These are phyloP conservation scores for Alces alces DNA, from an alignment of 2,113 vertebrate species.

Conservation along the genomic window DNA sequence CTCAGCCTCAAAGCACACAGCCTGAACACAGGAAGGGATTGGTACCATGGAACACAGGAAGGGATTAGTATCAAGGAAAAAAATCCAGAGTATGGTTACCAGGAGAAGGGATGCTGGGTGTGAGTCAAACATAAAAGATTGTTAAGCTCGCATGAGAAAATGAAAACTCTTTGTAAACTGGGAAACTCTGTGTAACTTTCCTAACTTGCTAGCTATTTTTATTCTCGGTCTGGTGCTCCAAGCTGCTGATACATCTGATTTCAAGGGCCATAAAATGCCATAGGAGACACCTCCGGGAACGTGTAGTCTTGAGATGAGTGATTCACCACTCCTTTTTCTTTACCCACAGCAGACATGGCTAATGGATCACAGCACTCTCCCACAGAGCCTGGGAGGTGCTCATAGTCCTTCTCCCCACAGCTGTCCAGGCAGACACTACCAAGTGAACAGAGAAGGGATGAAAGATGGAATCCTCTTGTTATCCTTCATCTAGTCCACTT, in stretches of 20 bases:
- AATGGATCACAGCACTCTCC: conserved; percentile 1
- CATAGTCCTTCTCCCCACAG: background rate
- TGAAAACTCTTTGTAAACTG: background rate
- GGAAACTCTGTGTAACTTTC: background rate
- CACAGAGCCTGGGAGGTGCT: background rate
- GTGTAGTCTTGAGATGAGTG: background rate
- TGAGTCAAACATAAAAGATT: background rate
- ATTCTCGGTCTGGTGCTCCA: background rate
- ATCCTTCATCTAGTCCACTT: background rate
- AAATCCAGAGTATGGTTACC: background rate
- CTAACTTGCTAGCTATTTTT: conserved; percentile 1
- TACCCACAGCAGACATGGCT: conserved; percentile 41
- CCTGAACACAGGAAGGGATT: background rate
- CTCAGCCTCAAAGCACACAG: background rate
- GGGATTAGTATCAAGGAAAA: background rate
- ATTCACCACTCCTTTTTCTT: background rate
- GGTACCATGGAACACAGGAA: background rate
- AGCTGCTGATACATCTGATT: conserved; percentile 7
- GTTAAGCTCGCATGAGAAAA: background rate
- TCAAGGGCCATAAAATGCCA: background rate
- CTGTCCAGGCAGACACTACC: background rate
- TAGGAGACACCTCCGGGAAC: background rate
- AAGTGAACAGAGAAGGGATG: background rate
- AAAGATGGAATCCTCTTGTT: background rate
- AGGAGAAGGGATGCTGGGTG: background rate